phyloP scores from a whole-genome alignment of 1,140 invertebrate genomes.

The Drosophila dunni region DNA sequence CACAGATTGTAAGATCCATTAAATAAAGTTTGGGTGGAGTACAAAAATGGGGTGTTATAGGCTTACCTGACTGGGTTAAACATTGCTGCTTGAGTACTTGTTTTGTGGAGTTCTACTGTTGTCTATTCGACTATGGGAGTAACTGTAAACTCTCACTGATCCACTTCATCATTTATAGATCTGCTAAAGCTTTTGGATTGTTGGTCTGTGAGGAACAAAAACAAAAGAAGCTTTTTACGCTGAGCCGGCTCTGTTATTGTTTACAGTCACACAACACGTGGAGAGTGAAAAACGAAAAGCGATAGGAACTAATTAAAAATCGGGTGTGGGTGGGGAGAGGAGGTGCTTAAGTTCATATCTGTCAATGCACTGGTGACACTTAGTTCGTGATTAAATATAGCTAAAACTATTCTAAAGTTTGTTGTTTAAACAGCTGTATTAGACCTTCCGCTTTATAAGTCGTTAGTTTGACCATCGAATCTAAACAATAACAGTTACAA shows the following conservation, averaged over 20 bases:
- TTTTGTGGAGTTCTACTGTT: not conserved
- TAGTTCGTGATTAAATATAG: not conserved
- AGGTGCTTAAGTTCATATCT: not conserved
- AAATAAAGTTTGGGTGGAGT: not conserved
- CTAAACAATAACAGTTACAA: no score
- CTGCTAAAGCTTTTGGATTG: slow-evolving; percentile 35
- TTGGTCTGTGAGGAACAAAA: not conserved
- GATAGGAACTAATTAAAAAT: slow-evolving; percentile 31
- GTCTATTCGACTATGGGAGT: slow-evolving; percentile 26
- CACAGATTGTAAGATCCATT: not conserved
- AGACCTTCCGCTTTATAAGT: not conserved
- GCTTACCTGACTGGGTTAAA: slow-evolving; percentile 29
- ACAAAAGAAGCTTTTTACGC: slow-evolving; percentile 51
- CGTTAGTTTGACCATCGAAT: not conserved
- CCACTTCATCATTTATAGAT: slow-evolving; percentile 65
- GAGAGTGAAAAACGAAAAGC: slow-evolving; percentile 59
- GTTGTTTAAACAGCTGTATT: slow-evolving; percentile 3
- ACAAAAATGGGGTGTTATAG: not conserved
- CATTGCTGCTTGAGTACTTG: slow-evolving; percentile 24
- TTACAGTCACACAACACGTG: slow-evolving; percentile 27
- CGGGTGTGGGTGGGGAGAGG: not conserved
- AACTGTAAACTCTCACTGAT: slow-evolving; percentile 53
- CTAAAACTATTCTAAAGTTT: no score
- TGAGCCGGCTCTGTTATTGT: slow-evolving; percentile 54
- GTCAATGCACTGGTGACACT: slow-evolving; percentile 41